Percentiles rank a stretch among this genome's conserved stretches.
Conservation (phyloP, 2,888 invertebrate genomes). For the Pheosia tremula region DNA sequence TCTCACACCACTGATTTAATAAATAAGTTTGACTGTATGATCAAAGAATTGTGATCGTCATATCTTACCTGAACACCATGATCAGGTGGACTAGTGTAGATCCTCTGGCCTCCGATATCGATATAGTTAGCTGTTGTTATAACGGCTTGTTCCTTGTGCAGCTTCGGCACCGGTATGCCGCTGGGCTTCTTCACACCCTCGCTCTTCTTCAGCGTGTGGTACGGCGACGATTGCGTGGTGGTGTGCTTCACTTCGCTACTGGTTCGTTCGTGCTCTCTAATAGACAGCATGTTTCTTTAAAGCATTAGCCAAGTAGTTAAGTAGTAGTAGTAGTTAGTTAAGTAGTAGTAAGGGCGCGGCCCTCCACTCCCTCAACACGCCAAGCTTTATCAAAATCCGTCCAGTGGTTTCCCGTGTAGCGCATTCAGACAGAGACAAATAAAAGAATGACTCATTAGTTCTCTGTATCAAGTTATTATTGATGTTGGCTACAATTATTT, state of each 20-base stretch:
- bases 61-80: conserved; percentile 76
- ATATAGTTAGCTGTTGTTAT: conserved; percentile 75
- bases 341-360: no score
- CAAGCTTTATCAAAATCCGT: no score
- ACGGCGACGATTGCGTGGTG: conserved; percentile 74
- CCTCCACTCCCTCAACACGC: no score
- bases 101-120: conserved; percentile 79
- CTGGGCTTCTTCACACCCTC: conserved; percentile 74
- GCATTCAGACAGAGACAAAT: no score
- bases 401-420: no score
- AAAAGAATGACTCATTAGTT: no score
- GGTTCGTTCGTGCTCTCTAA: conserved; percentile 78
- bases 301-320: no score
- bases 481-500: no score
- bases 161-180: conserved; percentile 76
- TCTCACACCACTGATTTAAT: no score
- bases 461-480: no score
- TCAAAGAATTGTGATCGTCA: neutral
- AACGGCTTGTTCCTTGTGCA: conserved; percentile 73
- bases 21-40: neutral
- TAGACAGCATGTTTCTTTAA: neutral
- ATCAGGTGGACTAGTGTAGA: conserved; percentile 79
- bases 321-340: no score
- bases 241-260: conserved; percentile 78
- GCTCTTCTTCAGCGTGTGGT: conserved; percentile 74